Evolutionary conservation across 2,888 invertebrate species (phyloP).

Genomic region (Eupithecia subumbrata): DNA sequence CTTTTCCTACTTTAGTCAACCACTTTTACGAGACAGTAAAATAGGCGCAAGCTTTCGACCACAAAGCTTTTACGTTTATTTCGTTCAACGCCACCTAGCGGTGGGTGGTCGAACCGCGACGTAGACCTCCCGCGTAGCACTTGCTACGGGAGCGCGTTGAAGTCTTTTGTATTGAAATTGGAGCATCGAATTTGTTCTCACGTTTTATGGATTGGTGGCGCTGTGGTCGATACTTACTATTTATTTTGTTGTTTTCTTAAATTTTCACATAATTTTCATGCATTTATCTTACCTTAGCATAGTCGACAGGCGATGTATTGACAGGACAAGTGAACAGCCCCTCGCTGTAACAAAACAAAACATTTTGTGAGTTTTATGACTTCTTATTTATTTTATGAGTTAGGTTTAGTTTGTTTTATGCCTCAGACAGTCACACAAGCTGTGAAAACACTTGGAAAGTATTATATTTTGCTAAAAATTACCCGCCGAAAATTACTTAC

Average conservation of each 20-base stretch:
- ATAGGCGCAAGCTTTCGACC: slow-evolving; percentile 20
- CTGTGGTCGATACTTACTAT: neutral
- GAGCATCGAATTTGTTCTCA: slow-evolving; percentile 22
- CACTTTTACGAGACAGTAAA: slow-evolving; percentile 32
- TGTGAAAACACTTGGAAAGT: neutral
- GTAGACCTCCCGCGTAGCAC: slow-evolving; percentile 57
- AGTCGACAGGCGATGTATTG: slow-evolving; percentile 84
- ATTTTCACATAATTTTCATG: neutral
- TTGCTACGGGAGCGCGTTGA: slow-evolving; percentile 42
- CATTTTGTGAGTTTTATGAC: slow-evolving; percentile 2
- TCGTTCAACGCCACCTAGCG: slow-evolving; percentile 67
- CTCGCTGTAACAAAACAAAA: slow-evolving; percentile 82
- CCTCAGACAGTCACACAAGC: neutral
- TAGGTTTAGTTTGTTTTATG: neutral
- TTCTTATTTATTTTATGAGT: slow-evolving; percentile 2
- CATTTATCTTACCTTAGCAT: slow-evolving; percentile 83
- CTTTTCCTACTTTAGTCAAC: slow-evolving; percentile 17
- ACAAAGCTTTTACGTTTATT: slow-evolving; percentile 26
- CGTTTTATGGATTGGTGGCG: slow-evolving; percentile 26
- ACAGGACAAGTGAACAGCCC: slow-evolving; percentile 86
- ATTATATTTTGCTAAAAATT: neutral
- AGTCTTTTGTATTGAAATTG: slow-evolving; percentile 32
- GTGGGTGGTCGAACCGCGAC: slow-evolving; percentile 59
- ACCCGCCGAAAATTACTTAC: no score
- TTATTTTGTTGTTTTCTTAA: neutral